These are phyloP conservation scores for Galaxea fascicularis DNA, from an alignment of 92 coral and sea anemone species.

Conservation along the genomic window DNA sequence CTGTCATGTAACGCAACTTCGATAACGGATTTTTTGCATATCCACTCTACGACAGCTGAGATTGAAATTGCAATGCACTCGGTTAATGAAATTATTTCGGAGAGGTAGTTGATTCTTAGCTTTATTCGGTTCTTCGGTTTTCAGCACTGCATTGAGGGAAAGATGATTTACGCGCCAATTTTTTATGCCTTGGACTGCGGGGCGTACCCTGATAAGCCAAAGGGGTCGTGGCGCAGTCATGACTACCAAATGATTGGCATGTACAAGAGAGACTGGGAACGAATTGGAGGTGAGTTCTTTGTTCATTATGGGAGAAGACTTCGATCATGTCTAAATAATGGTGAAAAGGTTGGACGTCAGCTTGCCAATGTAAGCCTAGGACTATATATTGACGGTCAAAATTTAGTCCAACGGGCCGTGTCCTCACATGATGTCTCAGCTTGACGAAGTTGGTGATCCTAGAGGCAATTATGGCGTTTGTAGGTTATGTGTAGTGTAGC, in stretches of 20 bases:
- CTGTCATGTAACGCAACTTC: neutral
- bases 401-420: too few relatives aligned
- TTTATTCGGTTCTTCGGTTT: neutral
- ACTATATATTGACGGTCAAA: too few relatives aligned
- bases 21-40: too few relatives aligned
- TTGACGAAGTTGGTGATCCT: too few relatives aligned
- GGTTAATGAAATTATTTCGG: too few relatives aligned
- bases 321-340: too few relatives aligned
- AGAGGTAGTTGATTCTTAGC: neutral
- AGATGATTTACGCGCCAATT: constrained; percentile 74
- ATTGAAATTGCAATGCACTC: neutral
- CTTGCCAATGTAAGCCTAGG: too few relatives aligned
- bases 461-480: too few relatives aligned
- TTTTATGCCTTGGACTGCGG: constrained; percentile 69
- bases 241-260: constrained; percentile 81
- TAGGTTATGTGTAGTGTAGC: too few relatives aligned
- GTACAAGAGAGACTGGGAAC: constrained; percentile 78
- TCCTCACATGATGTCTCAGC: too few relatives aligned
- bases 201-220: constrained; percentile 62
- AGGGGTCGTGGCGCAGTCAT: constrained; percentile 71
- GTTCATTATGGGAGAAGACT: too few relatives aligned
- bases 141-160: constrained; percentile 73
- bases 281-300: constrained; percentile 68
- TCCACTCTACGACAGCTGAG: neutral
- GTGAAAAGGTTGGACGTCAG: too few relatives aligned